Evolutionary conservation across 2,113 vertebrate species (phyloP), one percentile per base, ranked within the genome.

Genomic region (Panthera uncia): DNA sequence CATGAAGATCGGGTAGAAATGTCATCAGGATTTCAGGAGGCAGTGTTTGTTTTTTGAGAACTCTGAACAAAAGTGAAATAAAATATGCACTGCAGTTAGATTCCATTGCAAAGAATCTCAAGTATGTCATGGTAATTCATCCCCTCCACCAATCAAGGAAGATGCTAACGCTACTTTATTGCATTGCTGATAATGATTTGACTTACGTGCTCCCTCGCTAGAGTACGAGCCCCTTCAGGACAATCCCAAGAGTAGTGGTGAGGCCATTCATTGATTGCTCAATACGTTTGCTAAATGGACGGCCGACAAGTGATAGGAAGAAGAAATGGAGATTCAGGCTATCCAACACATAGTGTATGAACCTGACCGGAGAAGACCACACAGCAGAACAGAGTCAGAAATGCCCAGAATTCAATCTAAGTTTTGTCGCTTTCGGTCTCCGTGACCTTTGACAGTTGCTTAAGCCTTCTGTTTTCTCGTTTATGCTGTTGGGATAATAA

Each of bases 1-100:
- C 73, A 57, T 78, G 38, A 93, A 55, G 63, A 8, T 41, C n/a
- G 74, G 12, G 7, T 50, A 33, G n/a, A 96, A 85, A 76, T 76
- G 50, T 80, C 55, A 91, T 12, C 41, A 7, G 48, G 57, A 15
- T 92, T 95, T 89, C 11, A 87, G 13, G 31, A 89, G 41, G n/a
- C 18, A 95, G 36, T 3, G 65, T 55, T 16, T 76, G 45, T 69
- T 91, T 83, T 95, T 87, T 45, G 19, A 57, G 25, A 94, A 94
- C 12, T 57, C 27, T 71, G 18, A 96, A 92, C 33, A 81, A 93
- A 90, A 89, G 21, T 50, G n/a, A 90, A 83, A 76, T 36, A 91
- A 93, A 91, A 78, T 92, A 78, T 11, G 38, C 71, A 79, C 52
- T 79, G 9, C 92, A 92, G 94, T 94, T 90, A 87, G n/a, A 84